These are phyloP conservation scores for Menidia menidia DNA, from an alignment of 2,797 vertebrate genomes.

Conservation along the genomic window DNA sequence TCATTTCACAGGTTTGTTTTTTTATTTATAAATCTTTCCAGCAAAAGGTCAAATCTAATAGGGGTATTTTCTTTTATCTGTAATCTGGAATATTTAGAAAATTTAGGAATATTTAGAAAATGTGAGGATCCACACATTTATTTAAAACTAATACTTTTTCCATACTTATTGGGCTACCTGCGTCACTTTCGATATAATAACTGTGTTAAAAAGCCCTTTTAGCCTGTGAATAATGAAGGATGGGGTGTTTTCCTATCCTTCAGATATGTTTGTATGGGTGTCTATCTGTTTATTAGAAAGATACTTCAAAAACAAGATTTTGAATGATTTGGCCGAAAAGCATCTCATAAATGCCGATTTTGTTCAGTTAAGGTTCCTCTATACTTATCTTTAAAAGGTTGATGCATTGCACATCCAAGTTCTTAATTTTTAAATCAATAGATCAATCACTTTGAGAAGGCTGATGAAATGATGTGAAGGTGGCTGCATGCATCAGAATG, in stretches of 20 bases:
- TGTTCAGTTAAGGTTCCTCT: constrained; percentile 15
- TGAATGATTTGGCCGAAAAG: constrained; percentile 22
- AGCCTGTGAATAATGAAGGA: constrained; percentile 5
- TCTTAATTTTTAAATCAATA: constrained; percentile 57
- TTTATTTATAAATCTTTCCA: not conserved
- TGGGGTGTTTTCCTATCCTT: constrained; percentile 12
- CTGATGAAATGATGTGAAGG: constrained; percentile 51
- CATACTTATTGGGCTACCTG: not conserved
- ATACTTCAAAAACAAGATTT: constrained; percentile 25
- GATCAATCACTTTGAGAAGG: constrained; percentile 54
- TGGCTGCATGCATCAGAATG: constrained; percentile 58
- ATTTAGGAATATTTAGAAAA: too few species aligned
- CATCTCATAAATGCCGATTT: constrained; percentile 17
- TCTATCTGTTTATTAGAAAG: constrained; percentile 38
- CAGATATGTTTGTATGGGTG: constrained; percentile 25
- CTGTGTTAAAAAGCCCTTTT: not conserved
- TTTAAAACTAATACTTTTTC: not conserved
- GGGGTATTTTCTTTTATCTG: too few species aligned
- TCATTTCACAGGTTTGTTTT: not conserved
- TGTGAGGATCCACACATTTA: not conserved
- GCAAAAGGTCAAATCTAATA: too few species aligned
- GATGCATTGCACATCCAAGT: constrained; percentile 41
- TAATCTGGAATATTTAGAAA: too few species aligned
- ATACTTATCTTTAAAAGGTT: constrained; percentile 50
- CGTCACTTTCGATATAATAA: not conserved